Evolutionary conservation across 2,888 invertebrate genomes (phyloP), one percentile per base, ranked within the genome.

Genomic region (Scaptomyza reducta): DNA sequence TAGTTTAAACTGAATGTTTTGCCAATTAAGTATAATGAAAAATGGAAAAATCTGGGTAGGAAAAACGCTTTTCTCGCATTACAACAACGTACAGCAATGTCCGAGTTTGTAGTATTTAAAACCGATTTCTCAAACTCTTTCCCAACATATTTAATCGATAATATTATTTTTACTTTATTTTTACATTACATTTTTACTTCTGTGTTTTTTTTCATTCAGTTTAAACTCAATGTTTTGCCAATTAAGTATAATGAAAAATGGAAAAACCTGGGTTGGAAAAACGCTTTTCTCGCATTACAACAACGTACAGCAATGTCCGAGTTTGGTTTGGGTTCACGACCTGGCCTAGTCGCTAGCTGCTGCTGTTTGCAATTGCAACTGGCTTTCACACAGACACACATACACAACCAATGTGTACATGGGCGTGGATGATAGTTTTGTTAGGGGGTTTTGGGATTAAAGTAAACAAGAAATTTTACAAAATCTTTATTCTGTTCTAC

Each of bases 321-420:
- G 14, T 13, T 14, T 16, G 22, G n/a, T 16, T 16, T 44, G 25
- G 25, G 46, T 16, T 35, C 35, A 22, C 42, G 27, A 35, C 45
- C 55, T 47, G 61, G 50, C 41, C 41, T 31, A 2, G 31, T 6
- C 6, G 27, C 27, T 29, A 6, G 6, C n/a, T 47, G 44, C 14
- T 50, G 9, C n/a, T 47, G 41, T 13, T 51, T 58, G 70, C 76
- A 55, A 49, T 38, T 70, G 74, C 77, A 74, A 77, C 70, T 79
- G 83, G 74, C 74, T 66, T 77, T 74, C 10, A 25, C 35, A 49
- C 18, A 57, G 18, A 35, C 42, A 13, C 7, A 14, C 33, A 35
- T 3, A 22, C 22, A n/a, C n/a, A n/a, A n/a, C n/a, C n/a, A n/a
- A n/a, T n/a, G n/a, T n/a, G n/a, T n/a, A n/a, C n/a, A n/a, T n/a